Percentiles rank a stretch among this genome's conserved stretches.
Conservation (phyloP, 2,888 invertebrate genomes). For the Oxyteleia sp. region DNA sequence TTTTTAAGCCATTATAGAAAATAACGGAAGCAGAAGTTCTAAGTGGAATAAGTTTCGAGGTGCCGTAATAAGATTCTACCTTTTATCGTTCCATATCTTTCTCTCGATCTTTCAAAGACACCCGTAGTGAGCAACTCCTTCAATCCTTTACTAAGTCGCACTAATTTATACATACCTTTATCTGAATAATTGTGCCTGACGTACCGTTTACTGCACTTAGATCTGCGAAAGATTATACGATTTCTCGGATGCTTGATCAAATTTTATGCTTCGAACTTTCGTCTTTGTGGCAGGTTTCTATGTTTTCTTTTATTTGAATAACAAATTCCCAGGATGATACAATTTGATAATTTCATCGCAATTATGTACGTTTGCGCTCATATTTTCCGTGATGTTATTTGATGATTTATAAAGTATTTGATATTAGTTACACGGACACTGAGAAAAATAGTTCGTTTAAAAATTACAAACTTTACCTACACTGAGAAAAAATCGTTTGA, state of each 20-base stretch:
- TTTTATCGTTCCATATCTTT: conserved; percentile 67
- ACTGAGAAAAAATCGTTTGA: too few species aligned
- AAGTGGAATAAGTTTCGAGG: conserved; percentile 78
- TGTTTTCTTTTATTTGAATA: conserved; percentile 16
- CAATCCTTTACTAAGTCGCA: conserved; percentile 68
- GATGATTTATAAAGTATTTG: too few species aligned
- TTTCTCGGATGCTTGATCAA: conserved; percentile 40
- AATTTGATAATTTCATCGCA: too few species aligned
- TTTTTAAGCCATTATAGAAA: conserved; percentile 62
- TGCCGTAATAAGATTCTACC: conserved; percentile 73
- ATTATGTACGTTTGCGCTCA: too few species aligned
- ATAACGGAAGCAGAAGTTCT: conserved; percentile 78
- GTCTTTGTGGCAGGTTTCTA: not conserved
- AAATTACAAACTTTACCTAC: too few species aligned
- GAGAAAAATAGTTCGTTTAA: too few species aligned
- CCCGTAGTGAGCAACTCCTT: conserved; percentile 67
- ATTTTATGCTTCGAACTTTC: conserved; percentile 43
- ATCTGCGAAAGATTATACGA: conserved; percentile 55
- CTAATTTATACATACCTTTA: conserved; percentile 75
- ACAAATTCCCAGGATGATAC: too few species aligned
- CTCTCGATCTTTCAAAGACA: conserved; percentile 66
- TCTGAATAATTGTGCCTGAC: conserved; percentile 73
- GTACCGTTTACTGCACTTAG: conserved; percentile 59
- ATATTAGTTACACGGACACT: too few species aligned
- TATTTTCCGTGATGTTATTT: too few species aligned